Evolutionary conservation across 2,797 vertebrate genomes (phyloP), one percentile per base, ranked within the genome.

Genomic region (Anabas testudineus): DNA sequence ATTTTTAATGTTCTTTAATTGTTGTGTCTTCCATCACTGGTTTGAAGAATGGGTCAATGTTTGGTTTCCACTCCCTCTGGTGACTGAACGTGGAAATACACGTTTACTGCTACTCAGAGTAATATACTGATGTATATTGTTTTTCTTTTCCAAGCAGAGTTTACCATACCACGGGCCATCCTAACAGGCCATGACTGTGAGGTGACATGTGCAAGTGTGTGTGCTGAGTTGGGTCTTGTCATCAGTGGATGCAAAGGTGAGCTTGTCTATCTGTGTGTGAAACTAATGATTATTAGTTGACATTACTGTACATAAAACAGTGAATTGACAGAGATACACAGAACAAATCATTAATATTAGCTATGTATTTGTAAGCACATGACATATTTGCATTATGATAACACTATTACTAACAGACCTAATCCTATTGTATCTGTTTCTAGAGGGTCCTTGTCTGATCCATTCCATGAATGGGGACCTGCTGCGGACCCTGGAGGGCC

Each of bases 391-490:
- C n/a, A n/a, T n/a, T n/a, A n/a, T n/a, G n/a, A 4, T 32, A 32
- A 32, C 30, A 32, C 8, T 32, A 4, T 4, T 4, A 32, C n/a
- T n/a, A n/a, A n/a, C n/a, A n/a, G n/a, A n/a, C 7, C 52, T 3
- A 1, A 0, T 71, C 10, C 67, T 26, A 21, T 66, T 32, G 19
- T 18, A 0, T 42, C 13, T 78, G 16, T 61, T 3, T 56, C 1
- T 81, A 99, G 98, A 98, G 94, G 98, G 98, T 81, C 96, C 97
- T 26, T 99, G 98, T 89, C 94, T 99, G 92, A 95, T 99, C 95
- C 98, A 99, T 94, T 98, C 98, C 88, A 99, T 99, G 96, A 99
- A 98, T 91, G 98, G 98, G 84, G 98, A 99, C 93, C 94, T 99
- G 59, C 88, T 99, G 86, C 95, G 97, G 82, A 97, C 97, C 8